A percentile compares a stretch with the other conserved stretches of the same genome.
Evolutionary conservation across 2,113 vertebrate genomes (phyloP).

Genomic region (Dicaeum eximium): DNA sequence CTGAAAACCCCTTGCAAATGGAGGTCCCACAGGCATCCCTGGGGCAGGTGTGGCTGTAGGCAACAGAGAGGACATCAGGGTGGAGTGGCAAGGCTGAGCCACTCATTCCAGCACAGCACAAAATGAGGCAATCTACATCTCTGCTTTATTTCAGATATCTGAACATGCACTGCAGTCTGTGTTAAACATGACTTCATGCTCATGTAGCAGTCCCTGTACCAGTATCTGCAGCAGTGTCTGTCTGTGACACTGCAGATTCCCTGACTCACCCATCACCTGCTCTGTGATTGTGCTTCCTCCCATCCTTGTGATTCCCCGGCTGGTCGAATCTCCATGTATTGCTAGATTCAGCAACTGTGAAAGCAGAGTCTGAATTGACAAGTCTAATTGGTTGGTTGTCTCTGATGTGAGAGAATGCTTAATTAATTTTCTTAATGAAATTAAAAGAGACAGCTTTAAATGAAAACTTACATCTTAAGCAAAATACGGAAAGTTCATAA

Average conservation of each 20-base stretch:
- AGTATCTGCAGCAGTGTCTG: not conserved
- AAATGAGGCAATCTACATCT: rapidly evolving
- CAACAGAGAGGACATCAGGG: not conserved
- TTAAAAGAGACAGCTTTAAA: not conserved
- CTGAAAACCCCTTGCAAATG: not conserved
- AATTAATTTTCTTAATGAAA: not conserved
- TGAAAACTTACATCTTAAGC: not conserved
- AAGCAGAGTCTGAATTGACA: not conserved
- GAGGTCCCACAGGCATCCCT: not conserved
- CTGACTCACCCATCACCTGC: not conserved
- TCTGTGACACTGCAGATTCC: not conserved
- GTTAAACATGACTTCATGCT: not conserved
- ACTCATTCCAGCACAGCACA: not conserved
- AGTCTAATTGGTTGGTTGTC: not conserved
- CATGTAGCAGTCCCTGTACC: not conserved
- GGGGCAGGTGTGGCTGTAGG: not conserved
- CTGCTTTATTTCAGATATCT: not conserved
- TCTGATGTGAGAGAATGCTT: not conserved
- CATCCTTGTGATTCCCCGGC: not conserved
- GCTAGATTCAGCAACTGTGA: not conserved
- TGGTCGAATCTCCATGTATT: not conserved
- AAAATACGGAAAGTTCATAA: not conserved
- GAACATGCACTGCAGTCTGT: not conserved
- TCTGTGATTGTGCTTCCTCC: not conserved
- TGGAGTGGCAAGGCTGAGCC: not conserved